Percentiles rank a stretch among this genome's conserved stretches.
phyloP scores from a whole-genome alignment of 2,113 vertebrate species.

The Furnarius figulus region DNA sequence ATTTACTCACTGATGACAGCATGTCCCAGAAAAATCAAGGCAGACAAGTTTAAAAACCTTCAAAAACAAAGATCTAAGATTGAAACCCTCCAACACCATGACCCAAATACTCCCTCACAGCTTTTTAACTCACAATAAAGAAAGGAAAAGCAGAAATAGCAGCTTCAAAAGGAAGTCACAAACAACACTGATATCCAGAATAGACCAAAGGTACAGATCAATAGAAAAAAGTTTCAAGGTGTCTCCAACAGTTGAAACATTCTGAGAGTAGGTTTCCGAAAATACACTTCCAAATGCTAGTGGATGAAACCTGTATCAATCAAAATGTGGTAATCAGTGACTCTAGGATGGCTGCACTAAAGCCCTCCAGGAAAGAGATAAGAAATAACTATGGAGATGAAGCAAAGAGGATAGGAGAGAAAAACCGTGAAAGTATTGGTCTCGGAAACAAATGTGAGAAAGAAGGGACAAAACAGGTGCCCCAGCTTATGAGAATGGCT shows the following conservation, averaged over 20 bases:
- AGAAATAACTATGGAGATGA: neutral
- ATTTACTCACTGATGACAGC: neutral
- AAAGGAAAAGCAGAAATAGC: neutral
- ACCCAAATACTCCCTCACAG: neutral
- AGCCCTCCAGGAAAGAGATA: neutral
- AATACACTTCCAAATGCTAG: neutral
- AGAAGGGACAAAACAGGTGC: neutral
- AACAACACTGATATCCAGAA: neutral
- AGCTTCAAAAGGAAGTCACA: neutral
- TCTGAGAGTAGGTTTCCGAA: neutral
- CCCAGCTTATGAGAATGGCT: neutral
- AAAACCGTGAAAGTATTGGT: rapidly evolving
- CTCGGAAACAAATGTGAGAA: neutral
- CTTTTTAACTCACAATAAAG: neutral
- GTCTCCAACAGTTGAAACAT: neutral
- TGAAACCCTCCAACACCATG: neutral
- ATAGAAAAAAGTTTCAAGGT: neutral
- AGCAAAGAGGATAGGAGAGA: neutral
- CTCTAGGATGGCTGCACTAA: neutral
- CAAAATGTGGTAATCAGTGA: neutral
- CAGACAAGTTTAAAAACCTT: neutral
- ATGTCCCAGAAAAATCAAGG: neutral
- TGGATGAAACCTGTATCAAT: neutral
- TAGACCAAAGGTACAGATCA: neutral
- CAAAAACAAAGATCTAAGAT: neutral